Evolutionary conservation across 2,797 vertebrate genomes (phyloP).

Genomic region (Oreochromis mossambicus): DNA sequence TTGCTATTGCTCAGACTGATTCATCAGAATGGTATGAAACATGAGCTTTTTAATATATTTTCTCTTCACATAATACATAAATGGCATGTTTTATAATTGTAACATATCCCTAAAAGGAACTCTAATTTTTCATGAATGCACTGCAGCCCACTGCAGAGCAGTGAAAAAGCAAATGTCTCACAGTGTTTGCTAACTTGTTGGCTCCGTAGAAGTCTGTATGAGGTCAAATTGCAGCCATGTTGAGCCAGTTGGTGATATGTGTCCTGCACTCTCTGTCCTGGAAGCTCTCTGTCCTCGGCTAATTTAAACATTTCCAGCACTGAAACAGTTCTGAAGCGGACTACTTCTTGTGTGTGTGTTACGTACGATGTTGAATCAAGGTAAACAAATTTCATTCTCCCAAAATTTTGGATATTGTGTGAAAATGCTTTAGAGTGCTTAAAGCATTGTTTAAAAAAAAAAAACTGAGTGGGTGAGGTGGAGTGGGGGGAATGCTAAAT

Average conservation of each 20-base stretch:
- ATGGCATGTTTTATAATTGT: background rate
- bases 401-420: background rate
- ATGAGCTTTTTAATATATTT: background rate
- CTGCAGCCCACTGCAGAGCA: background rate
- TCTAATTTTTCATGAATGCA: background rate
- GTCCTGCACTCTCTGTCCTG: background rate
- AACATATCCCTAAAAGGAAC: background rate
- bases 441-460: background rate
- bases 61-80: background rate
- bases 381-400: background rate
- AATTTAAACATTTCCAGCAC: background rate
- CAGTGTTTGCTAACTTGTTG: background rate
- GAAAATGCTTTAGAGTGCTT: background rate
- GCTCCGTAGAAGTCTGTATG: background rate
- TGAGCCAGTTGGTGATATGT: background rate
- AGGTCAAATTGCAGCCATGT: background rate
- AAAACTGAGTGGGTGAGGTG: background rate
- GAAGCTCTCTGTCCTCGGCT: background rate
- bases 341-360: background rate
- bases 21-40: background rate
- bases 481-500: background rate
- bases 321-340: background rate
- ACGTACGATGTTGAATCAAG: background rate
- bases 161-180: background rate
- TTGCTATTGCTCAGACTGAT: background rate